Evolutionary conservation across 2,888 invertebrate species (phyloP), one percentile per base, ranked within the genome.

Genomic region (Ochropleura plecta): DNA sequence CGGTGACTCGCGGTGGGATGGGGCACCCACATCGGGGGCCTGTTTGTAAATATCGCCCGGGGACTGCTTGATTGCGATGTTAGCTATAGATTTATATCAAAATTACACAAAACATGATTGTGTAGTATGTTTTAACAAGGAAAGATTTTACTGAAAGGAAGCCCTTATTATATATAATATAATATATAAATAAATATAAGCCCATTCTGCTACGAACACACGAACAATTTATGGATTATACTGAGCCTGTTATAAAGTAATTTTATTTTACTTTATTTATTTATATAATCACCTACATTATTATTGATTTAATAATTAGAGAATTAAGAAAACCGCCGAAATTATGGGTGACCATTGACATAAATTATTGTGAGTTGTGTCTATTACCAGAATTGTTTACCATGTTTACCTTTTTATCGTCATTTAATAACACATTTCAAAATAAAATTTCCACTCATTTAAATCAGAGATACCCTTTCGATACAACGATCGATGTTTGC

Each of bases 1-100:
- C 88, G 90, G 90, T 90, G 91, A 89, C 88, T 82, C 40, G 62
- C 76, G 83, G 85, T 86, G 77, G 60, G 68, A 68, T 63, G 83
- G 76, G 80, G 90, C 89, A 90, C 88, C 88, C 90, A 86, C 89
- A 48, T 12, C 77, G 84, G 84, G 87, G 84, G 86, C 88, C 88
- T 88, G 64, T 83, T 84, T 85, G 88, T 91, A 92, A 94, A 93
- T 90, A 92, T 90, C 92, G 90, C 88, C 92, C 85, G 87, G 94
- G 93, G 93, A 93, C 88, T 85, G 78, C 88, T 86, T 90, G 89
- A 92, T 93, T 91, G 89, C 89, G 86, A 89, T 88, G 90, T 90
- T 89, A 91, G 89, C 88, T 87, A 88, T 89, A 91, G 86, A 90
- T 78, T 73, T 40, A 73, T 76, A 80, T 57, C 40, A 53, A 60